These are phyloP conservation scores for Catostylus mosaicus DNA, from an alignment of 30 jellyfish, hydroid and myxozoan genomes.

Conservation along the genomic window DNA sequence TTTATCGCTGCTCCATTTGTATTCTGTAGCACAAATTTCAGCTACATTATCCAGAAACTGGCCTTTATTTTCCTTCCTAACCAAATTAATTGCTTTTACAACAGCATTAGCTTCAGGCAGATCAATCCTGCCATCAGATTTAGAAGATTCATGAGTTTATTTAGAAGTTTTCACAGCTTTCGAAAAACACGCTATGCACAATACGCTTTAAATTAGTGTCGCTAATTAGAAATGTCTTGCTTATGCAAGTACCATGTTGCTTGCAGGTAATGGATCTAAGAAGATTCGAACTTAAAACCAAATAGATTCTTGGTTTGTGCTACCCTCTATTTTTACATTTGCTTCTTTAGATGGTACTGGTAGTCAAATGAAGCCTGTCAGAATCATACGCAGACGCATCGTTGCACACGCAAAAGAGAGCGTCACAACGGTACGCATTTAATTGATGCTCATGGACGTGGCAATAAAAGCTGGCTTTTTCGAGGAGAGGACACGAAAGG, in stretches of 20 bases:
- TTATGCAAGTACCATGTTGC: no score
- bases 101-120: slow-evolving; percentile 23
- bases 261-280: no score
- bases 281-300: no score
- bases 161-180: slow-evolving; percentile 2
- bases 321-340: no score
- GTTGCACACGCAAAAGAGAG: no score
- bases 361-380: no score
- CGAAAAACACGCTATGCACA: slow-evolving; percentile 1
- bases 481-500: neutral
- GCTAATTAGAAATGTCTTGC: no score
- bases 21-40: slow-evolving; percentile 30
- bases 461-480: neutral
- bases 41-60: slow-evolving; percentile 28
- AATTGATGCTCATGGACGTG: no score
- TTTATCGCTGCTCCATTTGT: slow-evolving; percentile 24
- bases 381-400: no score
- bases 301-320: no score
- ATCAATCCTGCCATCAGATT: slow-evolving; percentile 20
- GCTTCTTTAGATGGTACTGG: no score
- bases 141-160: neutral
- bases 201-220: neutral
- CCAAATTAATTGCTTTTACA: slow-evolving; percentile 27
- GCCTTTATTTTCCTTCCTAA: slow-evolving; percentile 23
- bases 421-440: no score